These are phyloP conservation scores for Propsilocerus akamusi DNA, from an alignment of 1,140 invertebrate genomes.

Conservation along the genomic window DNA sequence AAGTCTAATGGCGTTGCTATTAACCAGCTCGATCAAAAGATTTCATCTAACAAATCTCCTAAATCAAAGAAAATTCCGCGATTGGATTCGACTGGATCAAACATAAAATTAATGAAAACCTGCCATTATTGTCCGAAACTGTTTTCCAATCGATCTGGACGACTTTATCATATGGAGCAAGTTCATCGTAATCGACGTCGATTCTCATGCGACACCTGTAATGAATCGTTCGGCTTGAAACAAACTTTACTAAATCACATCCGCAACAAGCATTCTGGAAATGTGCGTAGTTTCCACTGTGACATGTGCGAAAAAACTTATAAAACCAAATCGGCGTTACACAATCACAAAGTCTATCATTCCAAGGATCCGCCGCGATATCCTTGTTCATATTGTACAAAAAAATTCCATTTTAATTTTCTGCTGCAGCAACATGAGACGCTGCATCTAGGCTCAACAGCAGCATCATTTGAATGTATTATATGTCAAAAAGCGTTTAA, in stretches of 20 bases:
- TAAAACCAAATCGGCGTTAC: background rate
- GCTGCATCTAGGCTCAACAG: background rate
- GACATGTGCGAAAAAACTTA: background rate
- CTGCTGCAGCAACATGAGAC: background rate
- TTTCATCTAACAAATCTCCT: too few species aligned
- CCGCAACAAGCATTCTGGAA: background rate
- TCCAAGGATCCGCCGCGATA: background rate
- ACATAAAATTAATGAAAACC: background rate
- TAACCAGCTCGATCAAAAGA: background rate
- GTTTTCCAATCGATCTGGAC: background rate
- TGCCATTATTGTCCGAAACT: constrained; percentile 1
- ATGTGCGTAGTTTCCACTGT: background rate
- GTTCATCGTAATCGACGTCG: background rate
- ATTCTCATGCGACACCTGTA: background rate
- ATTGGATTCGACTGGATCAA: background rate
- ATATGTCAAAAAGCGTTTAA: background rate
- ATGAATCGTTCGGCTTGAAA: background rate
- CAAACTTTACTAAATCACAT: background rate
- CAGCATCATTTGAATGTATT: background rate
- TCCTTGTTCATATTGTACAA: background rate
- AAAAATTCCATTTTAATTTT: background rate
- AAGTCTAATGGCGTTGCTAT: background rate
- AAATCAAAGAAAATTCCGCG: background rate
- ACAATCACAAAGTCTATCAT: background rate
- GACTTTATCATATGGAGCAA: background rate